Conservation (phyloP, 2,797 vertebrate genomes). For the Rousettus madagascariensis region DNA sequence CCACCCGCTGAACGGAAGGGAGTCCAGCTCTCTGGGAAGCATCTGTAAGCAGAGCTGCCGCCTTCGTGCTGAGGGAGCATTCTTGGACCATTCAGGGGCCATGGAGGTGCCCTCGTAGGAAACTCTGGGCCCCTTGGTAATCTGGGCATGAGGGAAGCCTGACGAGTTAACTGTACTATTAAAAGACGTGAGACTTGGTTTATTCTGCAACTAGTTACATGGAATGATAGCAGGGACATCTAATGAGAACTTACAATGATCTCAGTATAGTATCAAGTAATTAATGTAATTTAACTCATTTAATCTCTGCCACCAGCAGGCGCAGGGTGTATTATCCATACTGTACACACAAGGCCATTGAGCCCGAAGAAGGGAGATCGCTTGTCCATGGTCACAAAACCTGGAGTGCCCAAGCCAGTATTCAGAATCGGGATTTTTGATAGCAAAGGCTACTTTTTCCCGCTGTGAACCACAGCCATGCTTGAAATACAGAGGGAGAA, state of each 20-base stretch:
- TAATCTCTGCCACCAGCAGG: background rate
- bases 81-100: background rate
- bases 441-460: background rate
- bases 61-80: background rate
- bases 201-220: constrained; percentile 53
- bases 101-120: background rate
- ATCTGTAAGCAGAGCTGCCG: background rate
- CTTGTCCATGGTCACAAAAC: background rate
- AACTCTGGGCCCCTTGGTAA: background rate
- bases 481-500: background rate
- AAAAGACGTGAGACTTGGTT: constrained; percentile 61
- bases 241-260: constrained; percentile 51
- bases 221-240: constrained; percentile 32
- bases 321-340: background rate
- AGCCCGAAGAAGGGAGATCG: background rate
- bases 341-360: background rate
- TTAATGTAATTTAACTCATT: constrained; percentile 42
- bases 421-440: background rate
- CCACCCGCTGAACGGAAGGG: background rate
- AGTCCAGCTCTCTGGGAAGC: background rate
- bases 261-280: constrained; percentile 21
- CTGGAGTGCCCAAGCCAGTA: background rate
- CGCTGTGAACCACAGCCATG: background rate
- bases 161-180: constrained; percentile 54
- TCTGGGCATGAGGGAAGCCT: background rate